Percentiles rank a stretch among this genome's conserved stretches.
Evolutionary conservation across 2,888 invertebrate genomes (phyloP).

Genomic region (Leptopilina drosophilae): DNA sequence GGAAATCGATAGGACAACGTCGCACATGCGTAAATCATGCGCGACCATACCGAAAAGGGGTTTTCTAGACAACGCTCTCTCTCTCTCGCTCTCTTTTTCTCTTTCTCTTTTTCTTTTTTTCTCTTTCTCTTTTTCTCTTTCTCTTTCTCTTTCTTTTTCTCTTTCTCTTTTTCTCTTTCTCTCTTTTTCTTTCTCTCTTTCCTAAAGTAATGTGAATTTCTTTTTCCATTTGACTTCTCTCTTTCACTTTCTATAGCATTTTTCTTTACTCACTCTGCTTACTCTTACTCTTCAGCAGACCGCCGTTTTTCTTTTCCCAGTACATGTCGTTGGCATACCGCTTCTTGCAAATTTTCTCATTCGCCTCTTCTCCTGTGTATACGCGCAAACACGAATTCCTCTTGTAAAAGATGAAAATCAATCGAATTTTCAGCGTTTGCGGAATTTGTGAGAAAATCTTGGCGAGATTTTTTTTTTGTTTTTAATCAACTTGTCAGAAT

Average conservation of each 20-base stretch:
- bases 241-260: slow-evolving; percentile 52
- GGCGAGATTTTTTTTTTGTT: background rate
- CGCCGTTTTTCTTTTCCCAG: slow-evolving; percentile 29
- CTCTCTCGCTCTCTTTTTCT: slow-evolving; percentile 42
- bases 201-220: slow-evolving; percentile 71
- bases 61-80: slow-evolving; percentile 63
- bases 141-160: slow-evolving; percentile 39
- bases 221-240: slow-evolving; percentile 65
- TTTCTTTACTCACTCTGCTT: slow-evolving; percentile 43
- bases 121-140: slow-evolving; percentile 22
- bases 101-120: slow-evolving; percentile 51
- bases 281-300: slow-evolving; percentile 14
- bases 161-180: slow-evolving; percentile 50
- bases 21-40: slow-evolving; percentile 69
- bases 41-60: slow-evolving; percentile 56
- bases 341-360: slow-evolving; percentile 32
- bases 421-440: slow-evolving; percentile 11
- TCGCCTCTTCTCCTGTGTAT: background rate
- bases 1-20: slow-evolving; percentile 72
- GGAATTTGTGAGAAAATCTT: background rate
- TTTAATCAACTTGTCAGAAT: background rate
- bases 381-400: slow-evolving; percentile 5
- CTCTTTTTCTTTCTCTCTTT: slow-evolving; percentile 22
- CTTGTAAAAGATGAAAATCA: background rate
- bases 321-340: slow-evolving; percentile 24